phyloP scores from a whole-genome alignment of 1,140 invertebrate species.

The Sycophila sp. region DNA sequence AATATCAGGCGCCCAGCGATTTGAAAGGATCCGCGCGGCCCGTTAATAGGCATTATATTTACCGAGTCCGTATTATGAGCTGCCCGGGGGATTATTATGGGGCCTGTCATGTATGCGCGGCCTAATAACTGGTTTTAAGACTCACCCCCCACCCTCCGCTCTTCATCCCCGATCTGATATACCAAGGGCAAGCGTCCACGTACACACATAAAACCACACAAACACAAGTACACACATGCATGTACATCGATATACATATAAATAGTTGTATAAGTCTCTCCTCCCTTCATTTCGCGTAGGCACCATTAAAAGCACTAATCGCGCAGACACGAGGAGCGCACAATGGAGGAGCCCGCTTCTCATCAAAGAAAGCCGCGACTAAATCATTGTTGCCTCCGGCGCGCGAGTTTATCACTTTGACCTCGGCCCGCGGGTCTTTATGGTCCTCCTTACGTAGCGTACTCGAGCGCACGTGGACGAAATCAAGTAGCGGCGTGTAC shows the following conservation, averaged over 20 bases:
- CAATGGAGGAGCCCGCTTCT: background rate
- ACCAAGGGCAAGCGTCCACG: no score
- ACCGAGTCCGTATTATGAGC: slow-evolving; percentile 43
- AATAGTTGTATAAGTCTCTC: no score
- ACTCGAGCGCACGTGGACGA: slow-evolving; percentile 9
- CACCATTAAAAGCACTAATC: no score
- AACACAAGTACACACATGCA: no score
- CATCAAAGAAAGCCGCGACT: slow-evolving; percentile 5
- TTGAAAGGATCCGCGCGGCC: slow-evolving; percentile 50
- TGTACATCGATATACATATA: no score
- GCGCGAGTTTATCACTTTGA: slow-evolving; percentile 41
- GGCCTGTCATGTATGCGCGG: slow-evolving; percentile 49
- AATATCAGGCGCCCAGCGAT: slow-evolving; percentile 8
- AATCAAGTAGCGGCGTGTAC: slow-evolving; percentile 31
- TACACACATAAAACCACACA: no score
- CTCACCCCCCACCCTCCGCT: slow-evolving; percentile 42
- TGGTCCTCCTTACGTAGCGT: no score
- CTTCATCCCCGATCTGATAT: background rate
- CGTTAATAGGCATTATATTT: slow-evolving; percentile 59
- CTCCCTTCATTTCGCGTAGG: background rate
- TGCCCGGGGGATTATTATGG: slow-evolving; percentile 49
- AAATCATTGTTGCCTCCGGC: background rate
- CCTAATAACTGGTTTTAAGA: slow-evolving; percentile 57
- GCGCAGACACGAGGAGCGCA: background rate
- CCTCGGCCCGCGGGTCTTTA: no score